Evolutionary conservation across 1,140 invertebrate genomes (phyloP), one percentile per base, ranked within the genome.

Genomic region (Limonius californicus): DNA sequence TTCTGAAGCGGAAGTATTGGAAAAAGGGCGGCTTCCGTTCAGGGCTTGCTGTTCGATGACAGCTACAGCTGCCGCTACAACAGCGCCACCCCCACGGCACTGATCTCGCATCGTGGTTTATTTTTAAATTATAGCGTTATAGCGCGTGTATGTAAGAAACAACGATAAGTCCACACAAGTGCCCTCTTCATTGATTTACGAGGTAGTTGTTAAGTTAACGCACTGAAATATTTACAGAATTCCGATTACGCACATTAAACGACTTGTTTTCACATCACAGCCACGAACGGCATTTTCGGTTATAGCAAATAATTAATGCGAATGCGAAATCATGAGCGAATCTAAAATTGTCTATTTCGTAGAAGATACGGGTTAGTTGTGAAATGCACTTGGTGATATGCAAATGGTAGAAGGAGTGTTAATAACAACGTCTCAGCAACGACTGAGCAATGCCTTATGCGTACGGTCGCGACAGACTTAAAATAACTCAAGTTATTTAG

Each of bases 11-110:
- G 16, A 50, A 50, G 45, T 18, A 21, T 50, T 50, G 16, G 8
- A 2, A 50, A 50, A 50, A 50, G 45, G 45, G 45, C 45, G 45
- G 4, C 14, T 18, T 16, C 6, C 45, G 8, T 39, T 39, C 19
- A 19, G 11, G 2, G 16, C 16, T 47, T 63, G 58, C 60, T 70
- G 70, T 54, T 75, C 74, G 30, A 75, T 63, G 16, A 72, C 69
- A 14, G 73, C 71, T 9, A 75, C 72, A 0, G 72, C 71, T 4
- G 74, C 70, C 16, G 74, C 72, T 43, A 75, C 74, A 0, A 73
- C 66, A 0, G 66, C 59, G 20, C 68, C 68, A 11, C 67, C 64
- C 1, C 70, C 66, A 35, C 67, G 62, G 59, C 68, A 69, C 57
- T 70, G 54, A 54, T 72, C 69, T 16, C 70, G 61, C 69, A 72